phyloP scores from a whole-genome alignment of 2,113 vertebrate genomes.

The Desmodus rotundus region DNA sequence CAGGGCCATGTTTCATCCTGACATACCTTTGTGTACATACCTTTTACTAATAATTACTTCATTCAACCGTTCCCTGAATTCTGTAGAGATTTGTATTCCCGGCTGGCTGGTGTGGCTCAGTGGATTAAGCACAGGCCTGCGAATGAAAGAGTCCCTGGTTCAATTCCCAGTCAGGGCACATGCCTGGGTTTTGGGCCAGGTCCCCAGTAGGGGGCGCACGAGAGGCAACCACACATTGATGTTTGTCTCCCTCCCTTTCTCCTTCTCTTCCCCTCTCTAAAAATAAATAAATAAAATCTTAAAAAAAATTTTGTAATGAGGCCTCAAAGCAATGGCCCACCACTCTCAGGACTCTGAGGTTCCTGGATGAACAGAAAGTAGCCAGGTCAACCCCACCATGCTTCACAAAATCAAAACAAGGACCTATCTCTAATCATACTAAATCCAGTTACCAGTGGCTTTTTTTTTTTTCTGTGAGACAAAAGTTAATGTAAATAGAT shows the following conservation, averaged over 20 bases:
- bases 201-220: too few species aligned
- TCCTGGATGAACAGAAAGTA: not conserved
- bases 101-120: too few species aligned
- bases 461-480: not conserved
- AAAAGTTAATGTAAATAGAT: not conserved
- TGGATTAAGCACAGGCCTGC: too few species aligned
- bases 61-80: not conserved
- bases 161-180: too few species aligned
- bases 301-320: not conserved
- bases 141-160: too few species aligned
- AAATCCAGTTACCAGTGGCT: not conserved
- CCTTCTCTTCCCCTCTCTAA: too few species aligned
- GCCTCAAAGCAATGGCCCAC: not conserved
- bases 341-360: not conserved
- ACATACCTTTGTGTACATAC: not conserved
- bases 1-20: not conserved
- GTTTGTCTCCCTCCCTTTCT: too few species aligned
- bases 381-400: not conserved
- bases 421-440: not conserved
- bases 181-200: too few species aligned
- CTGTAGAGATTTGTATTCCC: not conserved
- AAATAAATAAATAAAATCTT: too few species aligned
- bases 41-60: not conserved
- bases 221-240: too few species aligned
- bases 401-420: not conserved